Conservation (phyloP, 2,797 vertebrate species). For the Myripristis jacobus region DNA sequence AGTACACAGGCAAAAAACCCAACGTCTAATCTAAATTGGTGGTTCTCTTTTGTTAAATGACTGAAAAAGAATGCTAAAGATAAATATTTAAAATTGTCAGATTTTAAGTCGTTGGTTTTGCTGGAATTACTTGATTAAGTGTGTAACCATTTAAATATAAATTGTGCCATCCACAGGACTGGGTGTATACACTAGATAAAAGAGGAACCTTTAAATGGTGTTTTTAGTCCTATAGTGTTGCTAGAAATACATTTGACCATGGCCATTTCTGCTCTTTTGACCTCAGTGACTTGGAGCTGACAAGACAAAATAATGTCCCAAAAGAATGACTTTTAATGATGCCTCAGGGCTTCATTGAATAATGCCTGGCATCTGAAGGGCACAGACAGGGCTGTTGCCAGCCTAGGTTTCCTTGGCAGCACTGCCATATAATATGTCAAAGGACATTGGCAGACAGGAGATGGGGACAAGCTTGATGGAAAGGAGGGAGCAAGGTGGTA, state of each 20-base stretch:
- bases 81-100: too few species aligned
- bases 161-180: too few species aligned
- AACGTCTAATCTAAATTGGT: too few species aligned
- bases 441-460: background rate
- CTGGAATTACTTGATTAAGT: too few species aligned
- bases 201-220: background rate
- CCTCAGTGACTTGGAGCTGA: background rate
- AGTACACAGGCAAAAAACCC: too few species aligned
- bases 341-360: background rate
- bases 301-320: background rate
- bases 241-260: background rate
- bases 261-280: background rate
- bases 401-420: background rate
- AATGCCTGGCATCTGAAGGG: background rate
- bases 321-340: background rate
- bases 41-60: too few species aligned
- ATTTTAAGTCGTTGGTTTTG: too few species aligned
- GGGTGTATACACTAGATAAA: too few species aligned
- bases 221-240: background rate
- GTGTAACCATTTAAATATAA: too few species aligned
- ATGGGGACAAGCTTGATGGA: background rate
- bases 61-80: too few species aligned
- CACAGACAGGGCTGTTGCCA: background rate
- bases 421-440: background rate
- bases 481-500: background rate